Evolutionary conservation across 2,797 vertebrate genomes (phyloP), one percentile per base, ranked within the genome.

Genomic region (Australoheros facetus): DNA sequence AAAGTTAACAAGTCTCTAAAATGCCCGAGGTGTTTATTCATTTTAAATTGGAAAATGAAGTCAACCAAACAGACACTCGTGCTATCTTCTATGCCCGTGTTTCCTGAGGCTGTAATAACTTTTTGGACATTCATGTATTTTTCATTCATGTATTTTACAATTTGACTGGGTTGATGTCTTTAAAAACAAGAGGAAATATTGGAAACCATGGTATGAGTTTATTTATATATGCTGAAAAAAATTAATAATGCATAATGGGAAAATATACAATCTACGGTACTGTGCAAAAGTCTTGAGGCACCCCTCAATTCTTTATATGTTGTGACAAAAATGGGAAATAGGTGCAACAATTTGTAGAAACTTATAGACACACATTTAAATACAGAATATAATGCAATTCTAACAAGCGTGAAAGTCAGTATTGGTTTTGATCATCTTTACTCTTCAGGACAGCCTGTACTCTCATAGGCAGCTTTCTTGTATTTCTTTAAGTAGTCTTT

Each of bases 1-100:
- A 81, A 85, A 69, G 39, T 75, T 32, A 34, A 78, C 76, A 78
- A 77, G 69, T 58, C 4, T 53, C 39, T 32, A 2, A 53, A 77
- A 66, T 53, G 75, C 84, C 77, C 2, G 73, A 32, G 59, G 78
- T 70, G 56, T 39, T 66, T 70, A 82, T 77, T 82, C 19, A 42
- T 72, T 84, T 78, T 76, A 78, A 78, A 85, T 78, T 82, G 76
- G 73, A 84, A 85, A 86, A 70, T 73, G 37, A 80, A 80, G 73
- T 66, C 72, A 72, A 51, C 13, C 82, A 80, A 76, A 80, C 70
- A 80, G 64, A 85, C 79, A 56, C 34, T 53, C 58, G 64, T 32
- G 56, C 70, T 51, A 1, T 86, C 80, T 83, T 57, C 30, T 16
- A 66, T 58, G 26, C n/a, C 21, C 4, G 0, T 78, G 56, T 78